Percentiles rank a stretch among this genome's conserved stretches.
Conservation (phyloP, 2,113 vertebrate genomes). For the Mormoops blainvillei region DNA sequence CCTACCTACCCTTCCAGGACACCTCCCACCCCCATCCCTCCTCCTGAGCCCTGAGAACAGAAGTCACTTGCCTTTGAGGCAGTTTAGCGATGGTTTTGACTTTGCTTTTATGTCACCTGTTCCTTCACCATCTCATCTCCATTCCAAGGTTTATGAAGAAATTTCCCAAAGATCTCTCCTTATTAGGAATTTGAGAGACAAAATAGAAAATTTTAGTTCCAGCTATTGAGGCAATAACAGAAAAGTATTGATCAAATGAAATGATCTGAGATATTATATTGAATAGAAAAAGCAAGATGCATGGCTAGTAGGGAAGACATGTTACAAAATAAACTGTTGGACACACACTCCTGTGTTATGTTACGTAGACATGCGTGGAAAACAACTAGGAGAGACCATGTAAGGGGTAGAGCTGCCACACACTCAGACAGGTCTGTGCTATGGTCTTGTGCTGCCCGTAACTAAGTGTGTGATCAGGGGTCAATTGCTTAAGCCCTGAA, state of each 20-base stretch:
- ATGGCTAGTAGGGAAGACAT: neutral
- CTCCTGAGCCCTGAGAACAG: neutral
- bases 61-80: neutral
- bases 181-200: neutral
- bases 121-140: neutral
- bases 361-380: neutral
- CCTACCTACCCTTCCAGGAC: accelerated
- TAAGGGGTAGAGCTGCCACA: neutral
- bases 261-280: neutral
- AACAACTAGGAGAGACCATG: neutral
- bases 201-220: neutral
- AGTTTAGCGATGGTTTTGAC: neutral
- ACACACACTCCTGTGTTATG: neutral
- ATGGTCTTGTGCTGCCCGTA: neutral
- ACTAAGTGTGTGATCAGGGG: neutral
- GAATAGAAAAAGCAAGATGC: neutral
- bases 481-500: neutral
- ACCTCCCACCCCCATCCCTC: neutral
- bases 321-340: neutral
- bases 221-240: neutral
- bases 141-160: neutral
- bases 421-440: neutral
- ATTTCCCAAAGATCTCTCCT: neutral
- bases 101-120: neutral
- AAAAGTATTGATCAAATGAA: neutral